These are phyloP conservation scores for Heliconius charithonia DNA, from an alignment of 2,888 invertebrate genomes.

Conservation along the genomic window DNA sequence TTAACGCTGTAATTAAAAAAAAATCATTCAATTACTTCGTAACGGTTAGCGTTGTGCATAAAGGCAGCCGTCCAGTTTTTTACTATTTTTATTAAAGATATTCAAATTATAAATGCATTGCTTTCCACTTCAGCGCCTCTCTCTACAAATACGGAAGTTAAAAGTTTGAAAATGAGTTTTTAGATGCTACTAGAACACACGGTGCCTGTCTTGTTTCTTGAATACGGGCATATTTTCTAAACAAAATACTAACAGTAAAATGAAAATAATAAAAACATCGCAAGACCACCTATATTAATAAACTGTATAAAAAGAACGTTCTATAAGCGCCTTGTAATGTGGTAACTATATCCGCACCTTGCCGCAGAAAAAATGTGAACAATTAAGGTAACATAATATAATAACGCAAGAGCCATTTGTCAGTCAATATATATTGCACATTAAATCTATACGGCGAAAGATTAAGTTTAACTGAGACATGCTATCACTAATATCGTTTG, in stretches of 20 bases:
- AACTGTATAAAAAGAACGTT: slow-evolving; percentile 50
- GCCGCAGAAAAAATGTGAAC: slow-evolving; percentile 80
- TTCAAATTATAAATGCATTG: slow-evolving; percentile 49
- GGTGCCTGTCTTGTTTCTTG: background rate
- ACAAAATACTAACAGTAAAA: slow-evolving; percentile 5
- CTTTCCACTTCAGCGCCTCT: slow-evolving; percentile 42
- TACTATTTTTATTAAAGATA: slow-evolving; percentile 46
- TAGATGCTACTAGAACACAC: background rate
- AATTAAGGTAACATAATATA: slow-evolving; percentile 70
- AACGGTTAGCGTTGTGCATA: slow-evolving; percentile 42
- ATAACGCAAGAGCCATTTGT: slow-evolving; percentile 70
- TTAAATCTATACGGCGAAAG: slow-evolving; percentile 67
- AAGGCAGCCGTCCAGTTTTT: slow-evolving; percentile 33
- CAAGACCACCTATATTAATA: slow-evolving; percentile 55
- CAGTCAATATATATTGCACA: slow-evolving; percentile 69
- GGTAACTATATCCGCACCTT: slow-evolving; percentile 79
- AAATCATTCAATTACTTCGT: slow-evolving; percentile 44
- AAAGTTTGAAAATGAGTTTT: slow-evolving; percentile 26
- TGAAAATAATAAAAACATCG: slow-evolving; percentile 29
- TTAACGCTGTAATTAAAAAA: slow-evolving; percentile 43
- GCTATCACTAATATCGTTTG: slow-evolving; percentile 61
- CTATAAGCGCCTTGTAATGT: slow-evolving; percentile 51
- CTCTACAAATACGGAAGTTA: slow-evolving; percentile 31
- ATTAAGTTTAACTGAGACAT: slow-evolving; percentile 67
- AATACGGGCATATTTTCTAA: slow-evolving; percentile 1